Base-by-base conservation (phyloP, 2,797 vertebrate genomes). In the Pangasius larnaudii region DNA sequence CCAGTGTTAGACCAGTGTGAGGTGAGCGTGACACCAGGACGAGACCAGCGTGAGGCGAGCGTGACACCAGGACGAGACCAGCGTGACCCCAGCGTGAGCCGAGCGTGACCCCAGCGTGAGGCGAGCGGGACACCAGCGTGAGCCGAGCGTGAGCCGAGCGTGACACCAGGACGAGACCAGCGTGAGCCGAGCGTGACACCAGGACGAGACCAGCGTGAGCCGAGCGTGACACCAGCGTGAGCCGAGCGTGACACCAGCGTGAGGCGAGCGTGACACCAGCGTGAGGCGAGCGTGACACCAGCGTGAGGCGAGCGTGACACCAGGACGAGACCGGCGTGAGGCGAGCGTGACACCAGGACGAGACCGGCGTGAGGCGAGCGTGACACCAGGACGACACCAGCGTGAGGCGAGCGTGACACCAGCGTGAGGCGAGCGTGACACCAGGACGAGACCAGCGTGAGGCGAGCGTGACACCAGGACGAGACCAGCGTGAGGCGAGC, bases 301-400 rank as follows among this genome's bases (percentile, higher is more conserved):
- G 7, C 0, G 1, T 10, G 36, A 71, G 18, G 22, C 36, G 0
- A 36, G 65, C 0, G 18, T 2, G 9, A 22, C 19, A 24, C 8
- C 2, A 24, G 71, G 3, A n/a, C 0, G 22, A 4, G 9, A 3
- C 10, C 2, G 10, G 9, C 0, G 11, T 0, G 36, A 18, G 0
- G 10, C 8, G 11, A 11, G 13, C 0, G 6, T 39, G 69, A 42
- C 36, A 0, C 8, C 7, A 22, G 69, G 1, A 1, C 42, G 19
- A 24, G 2, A 39, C 7, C 33, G 9, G 18, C 7, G 22, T 11
- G 19, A 72, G 69, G 16, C 2, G 3, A 72, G n/a, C 2, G 5
- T n/a, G 42, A n/a, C 39, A 5, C n/a, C 16, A 69, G 67, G 33
- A 36, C 9, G 1, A 36, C 14, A 18, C 67, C 16, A 36, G 6